Evolutionary conservation across 2,797 vertebrate species (phyloP).

Genomic region (Paramormyrops hopkinsi): DNA sequence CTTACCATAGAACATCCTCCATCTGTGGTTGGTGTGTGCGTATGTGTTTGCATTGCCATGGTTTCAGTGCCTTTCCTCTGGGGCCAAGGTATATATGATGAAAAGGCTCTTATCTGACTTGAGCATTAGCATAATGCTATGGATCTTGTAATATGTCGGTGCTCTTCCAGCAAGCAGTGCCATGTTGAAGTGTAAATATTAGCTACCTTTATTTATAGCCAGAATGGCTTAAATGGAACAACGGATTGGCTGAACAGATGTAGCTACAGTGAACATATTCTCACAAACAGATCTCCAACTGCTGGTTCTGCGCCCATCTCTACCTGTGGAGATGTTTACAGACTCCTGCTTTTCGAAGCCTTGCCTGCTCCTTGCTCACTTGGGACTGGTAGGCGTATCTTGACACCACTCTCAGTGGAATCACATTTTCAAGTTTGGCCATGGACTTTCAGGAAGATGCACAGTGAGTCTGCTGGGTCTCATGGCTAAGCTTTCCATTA

Average conservation of each 20-base stretch:
- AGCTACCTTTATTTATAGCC: constrained; percentile 12
- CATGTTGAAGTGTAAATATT: constrained; percentile 21
- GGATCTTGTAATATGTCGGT: constrained; percentile 8
- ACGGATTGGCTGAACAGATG: not conserved
- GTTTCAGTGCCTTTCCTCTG: not conserved
- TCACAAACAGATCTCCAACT: not conserved
- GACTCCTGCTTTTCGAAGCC: not conserved
- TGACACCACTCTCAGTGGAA: not conserved
- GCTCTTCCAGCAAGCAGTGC: constrained; percentile 19
- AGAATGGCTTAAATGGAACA: not conserved
- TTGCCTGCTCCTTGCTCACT: not conserved
- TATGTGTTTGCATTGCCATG: constrained; percentile 7
- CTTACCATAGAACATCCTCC: not conserved
- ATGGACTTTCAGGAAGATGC: not conserved
- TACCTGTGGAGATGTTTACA: not conserved
- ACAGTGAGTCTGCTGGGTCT: not conserved
- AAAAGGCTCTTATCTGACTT: not conserved
- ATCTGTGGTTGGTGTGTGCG: not conserved
- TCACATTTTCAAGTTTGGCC: not conserved
- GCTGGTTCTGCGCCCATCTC: not conserved
- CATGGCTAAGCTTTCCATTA: not conserved
- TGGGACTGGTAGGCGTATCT: not conserved
- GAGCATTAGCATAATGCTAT: not conserved
- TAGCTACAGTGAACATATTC: not conserved
- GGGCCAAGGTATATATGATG: not conserved